Percentiles rank a stretch among this genome's conserved stretches.
Evolutionary conservation across 1,140 invertebrate genomes (phyloP).

Genomic region (Drosophila pruinosa): DNA sequence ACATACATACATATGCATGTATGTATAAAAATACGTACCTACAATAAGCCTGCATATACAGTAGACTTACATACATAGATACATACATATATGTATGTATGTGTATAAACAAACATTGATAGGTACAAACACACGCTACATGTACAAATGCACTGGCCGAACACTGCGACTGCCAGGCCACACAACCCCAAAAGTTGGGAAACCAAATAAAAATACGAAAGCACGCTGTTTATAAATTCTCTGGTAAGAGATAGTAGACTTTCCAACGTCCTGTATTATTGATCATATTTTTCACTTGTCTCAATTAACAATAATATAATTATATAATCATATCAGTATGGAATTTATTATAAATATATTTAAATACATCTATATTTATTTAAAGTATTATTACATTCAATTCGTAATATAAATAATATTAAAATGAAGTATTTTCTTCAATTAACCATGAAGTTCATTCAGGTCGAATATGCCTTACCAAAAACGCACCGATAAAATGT

Average conservation of each 20-base stretch:
- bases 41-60: conserved; percentile 41
- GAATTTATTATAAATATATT: too few species aligned
- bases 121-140: conserved; percentile 22
- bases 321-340: too few species aligned
- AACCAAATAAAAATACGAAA: conserved; percentile 80
- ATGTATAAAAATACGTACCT: conserved; percentile 17
- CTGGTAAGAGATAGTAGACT: conserved; percentile 23
- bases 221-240: conserved; percentile 65
- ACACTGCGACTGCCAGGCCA: conserved; percentile 41
- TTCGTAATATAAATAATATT: background rate
- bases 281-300: background rate
- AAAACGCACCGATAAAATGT: conserved; percentile 66
- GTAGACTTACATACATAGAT: conserved; percentile 37
- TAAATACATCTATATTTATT: background rate
- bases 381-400: background rate
- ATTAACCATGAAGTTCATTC: background rate
- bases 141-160: conserved; percentile 41
- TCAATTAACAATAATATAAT: background rate
- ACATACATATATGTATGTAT: conserved; percentile 18
- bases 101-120: conserved; percentile 24
- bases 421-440: background rate
- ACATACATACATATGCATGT: conserved; percentile 25
- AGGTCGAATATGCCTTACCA: conserved; percentile 54
- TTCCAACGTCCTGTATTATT: conserved; percentile 18
- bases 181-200: conserved; percentile 79